phyloP scores from a whole-genome alignment of 2,888 invertebrate genomes.

The Lasioglossum vierecki region DNA sequence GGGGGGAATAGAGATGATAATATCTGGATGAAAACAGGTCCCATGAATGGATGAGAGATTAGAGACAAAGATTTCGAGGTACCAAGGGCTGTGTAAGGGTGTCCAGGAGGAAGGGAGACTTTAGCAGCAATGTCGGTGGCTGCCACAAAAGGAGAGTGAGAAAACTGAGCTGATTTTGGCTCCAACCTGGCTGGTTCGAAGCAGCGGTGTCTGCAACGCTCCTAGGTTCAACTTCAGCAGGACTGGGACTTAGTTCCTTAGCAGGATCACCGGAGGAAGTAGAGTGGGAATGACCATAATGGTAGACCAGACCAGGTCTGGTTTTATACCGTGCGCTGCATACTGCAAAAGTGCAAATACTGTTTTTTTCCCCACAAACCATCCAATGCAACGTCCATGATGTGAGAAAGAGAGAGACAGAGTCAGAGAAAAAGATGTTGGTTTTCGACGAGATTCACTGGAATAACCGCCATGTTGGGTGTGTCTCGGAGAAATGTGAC shows the following conservation, averaged over 20 bases:
- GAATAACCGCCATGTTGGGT: conserved; percentile 52
- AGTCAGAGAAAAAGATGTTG: conserved; percentile 67
- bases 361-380: conserved; percentile 83
- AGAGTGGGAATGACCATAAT: conserved; percentile 95
- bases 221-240: conserved; percentile 84
- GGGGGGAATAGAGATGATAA: conserved; percentile 3
- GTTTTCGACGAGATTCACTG: conserved; percentile 64
- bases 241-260: conserved; percentile 84
- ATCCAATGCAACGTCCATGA: conserved; percentile 81
- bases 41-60: conserved; percentile 15
- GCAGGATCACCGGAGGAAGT: conserved; percentile 84
- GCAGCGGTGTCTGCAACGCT: conserved; percentile 84
- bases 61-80: conserved; percentile 53
- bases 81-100: conserved; percentile 34
- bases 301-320: conserved; percentile 97
- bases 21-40: conserved; percentile 31
- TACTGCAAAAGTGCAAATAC: conserved; percentile 88
- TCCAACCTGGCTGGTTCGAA: conserved; percentile 85
- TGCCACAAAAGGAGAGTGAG: conserved; percentile 80
- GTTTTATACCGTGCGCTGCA: conserved; percentile 99
- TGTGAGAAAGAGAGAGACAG: conserved; percentile 65
- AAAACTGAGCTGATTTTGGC: conserved; percentile 86
- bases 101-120: conserved; percentile 83
- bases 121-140: background rate
- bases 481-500: background rate